These are phyloP conservation scores for Parthenolecanium corni DNA, from an alignment of 2,888 invertebrate species.

Conservation along the genomic window DNA sequence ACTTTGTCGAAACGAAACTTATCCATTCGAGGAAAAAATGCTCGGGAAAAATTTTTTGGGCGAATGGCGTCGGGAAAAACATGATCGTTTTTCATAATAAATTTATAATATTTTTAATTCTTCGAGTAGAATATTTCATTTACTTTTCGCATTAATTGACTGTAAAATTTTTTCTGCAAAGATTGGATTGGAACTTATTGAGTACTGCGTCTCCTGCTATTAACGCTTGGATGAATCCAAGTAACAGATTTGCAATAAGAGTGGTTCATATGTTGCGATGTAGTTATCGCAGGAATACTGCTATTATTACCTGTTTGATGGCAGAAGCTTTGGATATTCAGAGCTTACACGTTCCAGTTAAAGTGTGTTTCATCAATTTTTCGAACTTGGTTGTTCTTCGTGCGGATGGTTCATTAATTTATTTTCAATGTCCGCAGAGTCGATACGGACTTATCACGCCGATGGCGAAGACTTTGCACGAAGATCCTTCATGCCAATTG, in stretches of 20 bases:
- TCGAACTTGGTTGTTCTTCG: neutral
- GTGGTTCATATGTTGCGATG: constrained; percentile 69
- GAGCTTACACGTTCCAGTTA: constrained; percentile 64
- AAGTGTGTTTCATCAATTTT: constrained; percentile 44
- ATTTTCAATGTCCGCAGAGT: constrained; percentile 47
- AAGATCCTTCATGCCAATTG: constrained; percentile 90
- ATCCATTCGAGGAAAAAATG: neutral
- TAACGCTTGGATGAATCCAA: constrained; percentile 95
- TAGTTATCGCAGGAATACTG: constrained; percentile 66
- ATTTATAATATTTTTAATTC: neutral
- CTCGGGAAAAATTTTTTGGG: neutral
- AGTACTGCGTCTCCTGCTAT: constrained; percentile 94
- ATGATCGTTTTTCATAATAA: too few species aligned
- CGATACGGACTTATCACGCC: constrained; percentile 81
- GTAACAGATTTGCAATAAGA: constrained; percentile 76
- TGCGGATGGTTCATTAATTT: neutral
- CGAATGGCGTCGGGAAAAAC: neutral
- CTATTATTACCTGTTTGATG: constrained; percentile 88
- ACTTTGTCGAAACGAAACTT: neutral
- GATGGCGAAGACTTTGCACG: constrained; percentile 78
- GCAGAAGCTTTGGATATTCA: constrained; percentile 83
- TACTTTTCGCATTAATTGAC: too few species aligned
- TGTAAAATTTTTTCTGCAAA: constrained; percentile 35
- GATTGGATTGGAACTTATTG: constrained; percentile 89
- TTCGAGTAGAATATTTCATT: too few species aligned